phyloP scores from a whole-genome alignment of 2,888 invertebrate genomes.

The Laothoe populi region DNA sequence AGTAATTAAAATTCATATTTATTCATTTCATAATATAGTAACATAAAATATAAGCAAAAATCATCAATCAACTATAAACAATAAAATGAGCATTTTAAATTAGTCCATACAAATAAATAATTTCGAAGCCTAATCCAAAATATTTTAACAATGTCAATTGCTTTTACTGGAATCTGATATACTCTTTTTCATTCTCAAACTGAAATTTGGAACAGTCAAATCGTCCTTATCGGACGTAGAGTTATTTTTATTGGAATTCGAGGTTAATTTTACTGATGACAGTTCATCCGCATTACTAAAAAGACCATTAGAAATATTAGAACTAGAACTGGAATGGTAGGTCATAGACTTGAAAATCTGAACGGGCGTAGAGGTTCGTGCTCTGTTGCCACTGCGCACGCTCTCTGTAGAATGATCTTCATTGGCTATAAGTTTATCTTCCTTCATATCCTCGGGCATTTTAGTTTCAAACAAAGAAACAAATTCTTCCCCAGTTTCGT shows the following conservation, averaged over 20 bases:
- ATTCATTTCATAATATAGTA: constrained; percentile 47
- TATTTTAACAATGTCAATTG: constrained; percentile 53
- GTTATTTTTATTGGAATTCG: constrained; percentile 72
- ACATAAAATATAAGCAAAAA: constrained; percentile 43
- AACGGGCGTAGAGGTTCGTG: constrained; percentile 86
- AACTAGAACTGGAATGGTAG: constrained; percentile 77
- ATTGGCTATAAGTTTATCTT: constrained; percentile 44
- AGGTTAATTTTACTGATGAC: constrained; percentile 82
- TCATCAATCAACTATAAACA: constrained; percentile 35
- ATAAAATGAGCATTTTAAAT: constrained; percentile 30
- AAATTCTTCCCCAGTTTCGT: constrained; percentile 66
- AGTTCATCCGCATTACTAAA: constrained; percentile 84
- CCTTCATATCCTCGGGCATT: constrained; percentile 73
- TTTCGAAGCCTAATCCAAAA: constrained; percentile 38
- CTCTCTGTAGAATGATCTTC: constrained; percentile 62
- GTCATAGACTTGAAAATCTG: constrained; percentile 74
- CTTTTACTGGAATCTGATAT: constrained; percentile 70
- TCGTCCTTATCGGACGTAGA: constrained; percentile 80
- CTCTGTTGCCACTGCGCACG: constrained; percentile 57
- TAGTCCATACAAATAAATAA: constrained; percentile 36
- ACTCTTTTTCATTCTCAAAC: constrained; percentile 68
- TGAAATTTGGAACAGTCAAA: constrained; percentile 77
- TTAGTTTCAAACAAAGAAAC: constrained; percentile 74
- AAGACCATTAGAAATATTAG: constrained; percentile 74
- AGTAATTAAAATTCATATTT: constrained; percentile 38